Evolutionary conservation across 2,797 vertebrate species (phyloP).

Genomic region (Falco berigora): DNA sequence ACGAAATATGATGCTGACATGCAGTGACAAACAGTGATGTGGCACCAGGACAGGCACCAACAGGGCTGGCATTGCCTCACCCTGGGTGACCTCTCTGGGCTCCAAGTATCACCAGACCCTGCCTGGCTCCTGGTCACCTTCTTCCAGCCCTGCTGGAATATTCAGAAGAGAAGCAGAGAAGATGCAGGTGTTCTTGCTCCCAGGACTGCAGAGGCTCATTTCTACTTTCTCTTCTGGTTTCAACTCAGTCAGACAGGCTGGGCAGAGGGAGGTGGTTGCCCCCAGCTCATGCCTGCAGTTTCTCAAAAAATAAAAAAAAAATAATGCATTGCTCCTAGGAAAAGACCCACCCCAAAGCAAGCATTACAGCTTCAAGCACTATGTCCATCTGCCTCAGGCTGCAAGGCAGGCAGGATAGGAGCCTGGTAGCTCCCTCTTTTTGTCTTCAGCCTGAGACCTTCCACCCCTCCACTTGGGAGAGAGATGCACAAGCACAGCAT

Average conservation of each 20-base stretch:
- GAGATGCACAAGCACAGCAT: neutral
- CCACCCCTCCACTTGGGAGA: rapidly evolving
- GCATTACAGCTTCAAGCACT: neutral
- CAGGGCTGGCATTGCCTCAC: rapidly evolving
- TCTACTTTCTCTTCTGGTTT: neutral
- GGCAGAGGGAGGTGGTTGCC: neutral
- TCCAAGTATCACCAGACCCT: neutral
- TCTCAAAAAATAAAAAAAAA: rapidly evolving
- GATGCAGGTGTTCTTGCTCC: neutral
- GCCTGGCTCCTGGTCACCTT: neutral
- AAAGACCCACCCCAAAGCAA: neutral
- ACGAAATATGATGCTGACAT: rapidly evolving
- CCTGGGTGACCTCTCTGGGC: rapidly evolving
- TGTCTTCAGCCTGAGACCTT: neutral
- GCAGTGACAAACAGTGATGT: rapidly evolving
- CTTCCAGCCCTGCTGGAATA: neutral
- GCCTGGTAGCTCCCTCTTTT: neutral
- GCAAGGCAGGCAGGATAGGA: neutral
- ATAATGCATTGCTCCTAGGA: neutral
- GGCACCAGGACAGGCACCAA: neutral
- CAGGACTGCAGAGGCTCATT: neutral
- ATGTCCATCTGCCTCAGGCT: rapidly evolving
- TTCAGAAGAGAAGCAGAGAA: neutral
- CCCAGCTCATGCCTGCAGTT: neutral
- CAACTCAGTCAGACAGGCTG: neutral